A percentile compares a stretch with the other conserved stretches of the same genome.
Evolutionary conservation across 1,140 invertebrate species (phyloP).

Genomic region (Drosophila kanapiae): DNA sequence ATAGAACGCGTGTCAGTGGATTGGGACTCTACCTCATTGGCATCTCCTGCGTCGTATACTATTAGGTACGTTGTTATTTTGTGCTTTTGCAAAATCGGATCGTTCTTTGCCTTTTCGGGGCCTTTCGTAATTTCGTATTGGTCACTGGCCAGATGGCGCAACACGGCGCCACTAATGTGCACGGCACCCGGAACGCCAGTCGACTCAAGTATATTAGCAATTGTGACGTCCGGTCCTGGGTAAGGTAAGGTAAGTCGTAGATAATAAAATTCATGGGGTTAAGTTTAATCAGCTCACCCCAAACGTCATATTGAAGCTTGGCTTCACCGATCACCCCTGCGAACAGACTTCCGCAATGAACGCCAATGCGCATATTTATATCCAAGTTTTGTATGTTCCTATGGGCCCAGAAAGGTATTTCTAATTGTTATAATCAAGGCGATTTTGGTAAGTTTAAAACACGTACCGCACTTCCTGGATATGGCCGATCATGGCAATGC

Average conservation of each 20-base stretch:
- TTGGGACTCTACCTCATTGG: conserved; percentile 15
- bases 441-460: not conserved
- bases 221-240: conserved; percentile 90
- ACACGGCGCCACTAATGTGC: conserved; percentile 92
- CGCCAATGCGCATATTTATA: conserved; percentile 98
- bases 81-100: conserved; percentile 89
- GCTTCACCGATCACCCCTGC: conserved; percentile 95
- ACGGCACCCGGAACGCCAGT: conserved; percentile 95
- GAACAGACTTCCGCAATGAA: conserved; percentile 96
- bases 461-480: conserved; percentile 89
- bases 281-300: conserved; percentile 87
- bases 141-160: conserved; percentile 87
- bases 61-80: conserved; percentile 91
- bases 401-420: not conserved
- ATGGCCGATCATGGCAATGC: conserved; percentile 95
- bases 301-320: conserved; percentile 98
- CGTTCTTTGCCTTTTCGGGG: conserved; percentile 88
- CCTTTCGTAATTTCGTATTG: conserved; percentile 85
- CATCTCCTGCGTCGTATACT: no score
- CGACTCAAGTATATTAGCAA: conserved; percentile 97
- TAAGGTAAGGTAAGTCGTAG: not conserved
- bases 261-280: no score
- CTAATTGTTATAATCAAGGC: no score
- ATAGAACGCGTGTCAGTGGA: no score
- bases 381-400: conserved; percentile 90